Percentiles rank a stretch among this genome's conserved stretches.
Conservation (phyloP, 2,113 vertebrate genomes). For the Suncus etruscus region DNA sequence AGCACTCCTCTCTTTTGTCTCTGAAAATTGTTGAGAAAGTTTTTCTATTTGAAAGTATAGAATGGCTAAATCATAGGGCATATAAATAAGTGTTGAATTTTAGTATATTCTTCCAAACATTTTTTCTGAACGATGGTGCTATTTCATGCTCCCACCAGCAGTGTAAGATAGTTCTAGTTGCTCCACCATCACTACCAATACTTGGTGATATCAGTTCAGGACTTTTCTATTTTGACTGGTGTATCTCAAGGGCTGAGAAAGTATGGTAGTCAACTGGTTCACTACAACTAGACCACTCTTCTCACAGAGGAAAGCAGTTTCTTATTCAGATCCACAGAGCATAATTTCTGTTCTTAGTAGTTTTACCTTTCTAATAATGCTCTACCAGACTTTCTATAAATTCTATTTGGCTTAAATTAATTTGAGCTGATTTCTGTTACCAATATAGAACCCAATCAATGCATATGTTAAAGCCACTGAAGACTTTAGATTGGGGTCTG, state of each 20-base stretch:
- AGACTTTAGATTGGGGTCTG: background rate
- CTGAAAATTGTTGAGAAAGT: background rate
- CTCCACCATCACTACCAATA: background rate
- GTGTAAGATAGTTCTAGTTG: background rate
- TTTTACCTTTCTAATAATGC: background rate
- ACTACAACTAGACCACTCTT: too few species aligned
- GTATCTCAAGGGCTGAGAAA: slow-evolving; percentile 3
- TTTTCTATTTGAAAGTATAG: background rate
- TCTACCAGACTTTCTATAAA: background rate
- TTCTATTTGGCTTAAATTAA: background rate
- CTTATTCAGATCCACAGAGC: background rate
- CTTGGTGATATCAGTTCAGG: background rate
- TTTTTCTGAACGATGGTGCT: background rate
- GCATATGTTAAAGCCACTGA: background rate
- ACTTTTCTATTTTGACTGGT: background rate
- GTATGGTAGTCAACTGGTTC: background rate
- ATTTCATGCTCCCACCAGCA: background rate
- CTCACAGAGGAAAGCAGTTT: background rate
- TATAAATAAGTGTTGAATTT: background rate
- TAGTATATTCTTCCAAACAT: background rate
- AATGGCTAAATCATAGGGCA: background rate
- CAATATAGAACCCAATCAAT: background rate
- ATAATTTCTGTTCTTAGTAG: background rate
- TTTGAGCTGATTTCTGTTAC: background rate
- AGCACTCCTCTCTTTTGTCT: too few species aligned